Percentiles rank a stretch among this genome's conserved stretches.
Conservation (phyloP, 2,888 invertebrate species). For the Pogonocherus hispidulus region DNA sequence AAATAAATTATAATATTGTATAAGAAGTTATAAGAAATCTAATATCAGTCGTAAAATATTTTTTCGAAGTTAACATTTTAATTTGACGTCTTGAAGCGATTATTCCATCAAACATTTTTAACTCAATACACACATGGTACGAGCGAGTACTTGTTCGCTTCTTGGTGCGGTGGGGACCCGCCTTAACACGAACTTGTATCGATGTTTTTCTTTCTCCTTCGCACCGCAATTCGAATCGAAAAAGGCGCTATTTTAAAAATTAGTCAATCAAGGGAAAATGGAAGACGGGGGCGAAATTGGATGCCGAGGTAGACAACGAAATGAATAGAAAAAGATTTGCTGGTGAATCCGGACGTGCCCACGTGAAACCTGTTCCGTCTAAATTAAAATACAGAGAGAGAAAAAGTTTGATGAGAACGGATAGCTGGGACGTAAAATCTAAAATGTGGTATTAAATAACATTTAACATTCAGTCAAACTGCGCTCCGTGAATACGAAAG, state of each 20-base stretch:
- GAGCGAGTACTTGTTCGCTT: too few species aligned
- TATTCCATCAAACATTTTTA: too few species aligned
- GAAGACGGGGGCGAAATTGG: not conserved
- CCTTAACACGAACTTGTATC: not conserved
- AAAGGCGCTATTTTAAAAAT: conserved; percentile 5
- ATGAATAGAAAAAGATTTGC: not conserved
- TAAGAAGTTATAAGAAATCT: too few species aligned
- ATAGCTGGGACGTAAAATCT: not conserved
- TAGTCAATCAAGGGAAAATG: not conserved
- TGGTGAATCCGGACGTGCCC: not conserved
- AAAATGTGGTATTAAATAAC: conserved; percentile 4
- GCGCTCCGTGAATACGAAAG: not conserved
- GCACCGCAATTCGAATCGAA: not conserved
- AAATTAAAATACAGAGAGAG: conserved; percentile 2
- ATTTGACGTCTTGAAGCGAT: too few species aligned
- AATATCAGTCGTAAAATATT: too few species aligned
- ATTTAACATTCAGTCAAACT: not conserved
- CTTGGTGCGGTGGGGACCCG: too few species aligned
- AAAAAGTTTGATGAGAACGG: not conserved
- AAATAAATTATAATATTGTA: too few species aligned
- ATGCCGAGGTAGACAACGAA: not conserved
- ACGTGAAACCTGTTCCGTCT: not conserved
- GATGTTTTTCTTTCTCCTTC: not conserved
- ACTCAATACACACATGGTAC: too few species aligned
- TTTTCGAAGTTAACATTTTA: too few species aligned